Evolutionary conservation across 2,113 vertebrate genomes (phyloP), one percentile per base, ranked within the genome.

Genomic region (Ageneiosus marmoratus): DNA sequence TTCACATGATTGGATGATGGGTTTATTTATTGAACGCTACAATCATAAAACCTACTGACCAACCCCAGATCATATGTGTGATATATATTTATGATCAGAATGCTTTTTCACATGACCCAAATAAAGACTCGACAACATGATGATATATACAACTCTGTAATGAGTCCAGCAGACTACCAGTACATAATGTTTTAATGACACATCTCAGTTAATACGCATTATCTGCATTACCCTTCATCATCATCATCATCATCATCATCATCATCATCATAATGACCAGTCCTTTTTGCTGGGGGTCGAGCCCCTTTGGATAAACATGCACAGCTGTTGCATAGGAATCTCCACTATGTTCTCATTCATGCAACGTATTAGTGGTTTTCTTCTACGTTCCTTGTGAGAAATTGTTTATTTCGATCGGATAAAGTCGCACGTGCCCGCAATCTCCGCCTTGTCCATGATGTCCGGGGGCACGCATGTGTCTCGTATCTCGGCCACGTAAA

Each of bases 301-400:
- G 80, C 84, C 85, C 87, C 81, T 83, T 87, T 88, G 84, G 81
- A 88, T 85, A 87, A 88, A 88, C 87, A 88, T 88, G 87, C 87
- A 88, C 87, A 85, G 81, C 74, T 88, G 87, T 88, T 86, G 87
- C 87, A 88, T 88, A 88, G 87, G 86, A 88, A 88, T 88, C 87
- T 83, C 83, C 85, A 87, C 85, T 88, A 88, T 88, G 84, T 88
- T 87, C 87, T 88, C 87, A 78, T 88, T 87, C 87, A 88, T 88
- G 87, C 87, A 88, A 88, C 85, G 79, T 85, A 85, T 85, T 88
- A 88, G 85, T 88, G 78, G 75, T 88, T 86, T 85, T 86, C 85
- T 86, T 86, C 84, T 79, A 86, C 72, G 81, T 85, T 74, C 85
- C 80, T 65, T 41, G 73, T 88, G 83, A 86, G 83, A 88, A 85